These are phyloP conservation scores for Trididemnum clinides DNA, from an alignment of 23 tunicate species.

Conservation along the genomic window DNA sequence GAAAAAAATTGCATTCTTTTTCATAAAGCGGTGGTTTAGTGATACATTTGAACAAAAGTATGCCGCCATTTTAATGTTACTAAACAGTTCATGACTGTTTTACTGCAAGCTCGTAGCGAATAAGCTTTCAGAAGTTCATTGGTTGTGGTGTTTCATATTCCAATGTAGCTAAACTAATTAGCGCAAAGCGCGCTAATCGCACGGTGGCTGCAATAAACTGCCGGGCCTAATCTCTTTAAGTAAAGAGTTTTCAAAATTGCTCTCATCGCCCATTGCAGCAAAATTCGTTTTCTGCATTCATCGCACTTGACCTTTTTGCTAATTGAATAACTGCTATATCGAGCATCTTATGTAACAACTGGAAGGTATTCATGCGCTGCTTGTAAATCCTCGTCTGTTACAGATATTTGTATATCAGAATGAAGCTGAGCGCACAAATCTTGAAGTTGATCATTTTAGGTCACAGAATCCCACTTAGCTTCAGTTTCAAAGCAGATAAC, in stretches of 20 bases:
- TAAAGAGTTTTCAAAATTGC: background rate
- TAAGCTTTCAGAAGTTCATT: constrained; percentile 12
- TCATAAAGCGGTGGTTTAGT: background rate
- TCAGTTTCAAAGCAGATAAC: background rate
- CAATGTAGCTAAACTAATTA: background rate
- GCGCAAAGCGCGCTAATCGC: background rate
- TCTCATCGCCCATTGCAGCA: background rate
- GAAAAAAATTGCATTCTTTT: background rate
- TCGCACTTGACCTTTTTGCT: constrained; percentile 9
- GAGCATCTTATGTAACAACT: constrained; percentile 1
- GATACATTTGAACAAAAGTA: background rate
- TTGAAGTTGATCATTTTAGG: too few relatives aligned
- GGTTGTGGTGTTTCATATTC: background rate
- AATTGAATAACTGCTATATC: constrained; percentile 22
- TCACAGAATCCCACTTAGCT: too few relatives aligned
- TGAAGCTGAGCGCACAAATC: too few relatives aligned
- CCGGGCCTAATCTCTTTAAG: constrained; percentile 11
- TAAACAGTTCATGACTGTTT: background rate
- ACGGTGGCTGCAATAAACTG: background rate
- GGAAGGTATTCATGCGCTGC: background rate
- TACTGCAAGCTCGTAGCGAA: background rate
- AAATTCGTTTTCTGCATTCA: background rate
- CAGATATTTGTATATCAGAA: too few relatives aligned
- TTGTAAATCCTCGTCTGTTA: background rate
- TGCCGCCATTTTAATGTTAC: background rate